These are phyloP conservation scores for Branchinecta sandiegonensis DNA, from an alignment of 2,888 invertebrate genomes.

Conservation along the genomic window DNA sequence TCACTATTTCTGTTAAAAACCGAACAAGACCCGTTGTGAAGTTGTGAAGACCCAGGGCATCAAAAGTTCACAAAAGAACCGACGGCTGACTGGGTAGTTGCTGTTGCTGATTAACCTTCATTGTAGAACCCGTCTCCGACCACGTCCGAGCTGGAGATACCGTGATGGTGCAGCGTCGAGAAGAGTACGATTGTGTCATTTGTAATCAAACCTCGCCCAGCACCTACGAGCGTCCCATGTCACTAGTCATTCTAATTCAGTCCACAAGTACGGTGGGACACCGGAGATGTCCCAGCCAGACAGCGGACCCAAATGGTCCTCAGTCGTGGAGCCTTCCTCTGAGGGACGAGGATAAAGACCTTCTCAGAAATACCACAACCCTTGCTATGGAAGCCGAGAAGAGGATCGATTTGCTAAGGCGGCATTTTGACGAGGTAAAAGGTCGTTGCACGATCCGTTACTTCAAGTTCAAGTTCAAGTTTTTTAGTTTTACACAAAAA, in stretches of 20 bases:
- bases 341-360: conserved; percentile 46
- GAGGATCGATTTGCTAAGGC: conserved; percentile 57
- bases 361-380: conserved; percentile 45
- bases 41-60: too few relatives aligned
- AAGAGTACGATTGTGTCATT: conserved; percentile 86
- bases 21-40: too few relatives aligned
- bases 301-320: conserved; percentile 27
- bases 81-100: too few relatives aligned
- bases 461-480: too few relatives aligned
- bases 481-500: too few relatives aligned
- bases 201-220: conserved; percentile 81
- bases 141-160: not conserved
- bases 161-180: conserved; percentile 19
- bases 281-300: conserved; percentile 27
- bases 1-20: too few relatives aligned
- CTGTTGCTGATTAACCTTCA: too few relatives aligned
- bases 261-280: conserved; percentile 78
- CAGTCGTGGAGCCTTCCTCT: conserved; percentile 47
- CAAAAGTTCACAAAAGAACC: too few relatives aligned
- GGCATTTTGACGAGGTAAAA: conserved; percentile 56
- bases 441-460: too few relatives aligned
- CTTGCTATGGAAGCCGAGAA: conserved; percentile 59
- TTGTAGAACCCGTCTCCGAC: not conserved
- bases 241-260: conserved; percentile 70
- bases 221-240: conserved; percentile 66